Percentiles rank a stretch among this genome's conserved stretches.
phyloP scores from a whole-genome alignment of 2,797 vertebrate genomes.

The Anomalospiza imberbis region DNA sequence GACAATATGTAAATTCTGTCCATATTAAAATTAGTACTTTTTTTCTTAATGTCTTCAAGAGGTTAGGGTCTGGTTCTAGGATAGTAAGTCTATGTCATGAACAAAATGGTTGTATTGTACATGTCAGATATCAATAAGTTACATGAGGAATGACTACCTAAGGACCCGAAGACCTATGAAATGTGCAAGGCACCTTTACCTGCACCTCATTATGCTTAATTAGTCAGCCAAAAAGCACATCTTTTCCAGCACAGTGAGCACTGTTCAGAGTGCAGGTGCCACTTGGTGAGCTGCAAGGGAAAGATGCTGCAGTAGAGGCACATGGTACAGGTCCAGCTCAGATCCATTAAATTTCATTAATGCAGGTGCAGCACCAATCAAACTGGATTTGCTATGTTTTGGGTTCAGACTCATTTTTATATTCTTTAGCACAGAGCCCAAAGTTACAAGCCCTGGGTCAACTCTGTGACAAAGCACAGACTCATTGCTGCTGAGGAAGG shows the following conservation, averaged over 20 bases:
- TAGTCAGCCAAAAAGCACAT: not conserved
- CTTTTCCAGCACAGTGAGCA: not conserved
- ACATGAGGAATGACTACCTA: not conserved
- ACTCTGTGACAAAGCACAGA: not conserved
- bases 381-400: not conserved
- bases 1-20: not conserved
- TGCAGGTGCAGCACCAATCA: not conserved
- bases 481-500: not conserved
- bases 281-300: not conserved
- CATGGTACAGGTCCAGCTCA: not conserved
- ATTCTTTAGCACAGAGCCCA: not conserved
- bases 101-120: not conserved
- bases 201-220: not conserved
- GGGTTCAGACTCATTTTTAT: not conserved
- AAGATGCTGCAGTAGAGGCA: not conserved
- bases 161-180: not conserved
- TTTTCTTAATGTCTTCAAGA: not conserved
- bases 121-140: not conserved
- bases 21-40: not conserved
- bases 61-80: not conserved
- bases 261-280: not conserved
- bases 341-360: not conserved
- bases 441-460: not conserved
- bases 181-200: not conserved
- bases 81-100: not conserved